These are phyloP conservation scores for Conomelus anceps DNA, from an alignment of 2,888 invertebrate species.

Conservation along the genomic window DNA sequence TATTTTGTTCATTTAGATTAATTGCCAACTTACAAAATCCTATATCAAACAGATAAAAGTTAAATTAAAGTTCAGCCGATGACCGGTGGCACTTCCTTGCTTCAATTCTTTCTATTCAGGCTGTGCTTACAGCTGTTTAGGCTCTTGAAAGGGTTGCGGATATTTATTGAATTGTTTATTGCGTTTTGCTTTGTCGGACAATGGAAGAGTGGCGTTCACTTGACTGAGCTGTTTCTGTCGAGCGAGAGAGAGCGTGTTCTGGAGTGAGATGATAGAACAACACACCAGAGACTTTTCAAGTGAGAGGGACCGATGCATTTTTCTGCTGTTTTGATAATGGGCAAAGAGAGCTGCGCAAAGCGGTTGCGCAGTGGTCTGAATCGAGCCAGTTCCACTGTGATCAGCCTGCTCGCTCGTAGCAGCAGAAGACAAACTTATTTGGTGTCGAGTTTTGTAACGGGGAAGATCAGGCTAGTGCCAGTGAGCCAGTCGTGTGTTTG, in stretches of 20 bases:
- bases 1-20: too few species aligned
- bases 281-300: not conserved
- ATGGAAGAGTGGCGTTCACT: not conserved
- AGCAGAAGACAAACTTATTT: not conserved
- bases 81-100: not conserved
- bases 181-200: not conserved
- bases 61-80: not conserved
- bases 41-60: not conserved
- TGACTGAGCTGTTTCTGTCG: not conserved
- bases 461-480: not conserved
- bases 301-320: not conserved
- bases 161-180: not conserved
- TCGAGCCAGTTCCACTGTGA: not conserved
- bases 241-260: too few species aligned
- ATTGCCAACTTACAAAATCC: too few species aligned
- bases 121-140: not conserved
- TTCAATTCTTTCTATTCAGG: not conserved
- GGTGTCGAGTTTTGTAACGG: not conserved
- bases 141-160: not conserved
- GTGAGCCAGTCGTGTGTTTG: not conserved
- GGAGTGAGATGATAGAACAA: not conserved
- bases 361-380: not conserved
- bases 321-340: not conserved
- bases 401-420: not conserved
- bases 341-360: slow-evolving; percentile 3